Conservation (phyloP, 2,888 invertebrate genomes). For the Perizoma flavofasciatum region DNA sequence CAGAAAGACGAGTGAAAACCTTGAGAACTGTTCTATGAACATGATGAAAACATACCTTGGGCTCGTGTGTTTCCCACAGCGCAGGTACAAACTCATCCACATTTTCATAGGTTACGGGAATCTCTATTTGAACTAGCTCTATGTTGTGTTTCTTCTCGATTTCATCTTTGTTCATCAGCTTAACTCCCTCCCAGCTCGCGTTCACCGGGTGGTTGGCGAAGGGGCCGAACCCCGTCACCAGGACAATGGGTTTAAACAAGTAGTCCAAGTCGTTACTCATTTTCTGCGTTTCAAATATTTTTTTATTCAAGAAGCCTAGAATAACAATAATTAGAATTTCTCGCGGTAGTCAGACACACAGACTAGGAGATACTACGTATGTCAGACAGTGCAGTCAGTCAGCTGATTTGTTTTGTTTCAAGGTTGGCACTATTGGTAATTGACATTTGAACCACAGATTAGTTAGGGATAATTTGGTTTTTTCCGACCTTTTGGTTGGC, state of each 20-base stretch:
- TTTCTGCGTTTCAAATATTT: constrained; percentile 11
- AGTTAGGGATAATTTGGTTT: constrained; percentile 5
- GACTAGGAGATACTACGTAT: no score
- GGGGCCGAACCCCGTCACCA: constrained; percentile 92
- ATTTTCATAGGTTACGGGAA: constrained; percentile 89
- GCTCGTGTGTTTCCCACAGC: constrained; percentile 88
- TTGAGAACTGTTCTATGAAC: not conserved
- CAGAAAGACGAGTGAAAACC: no score
- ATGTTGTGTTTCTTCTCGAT: constrained; percentile 72
- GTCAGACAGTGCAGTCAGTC: constrained; percentile 39
- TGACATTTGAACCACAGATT: not conserved
- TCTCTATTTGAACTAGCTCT: constrained; percentile 79
- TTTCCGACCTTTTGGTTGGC: no score
- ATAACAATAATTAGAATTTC: not conserved
- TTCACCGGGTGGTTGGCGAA: constrained; percentile 88
- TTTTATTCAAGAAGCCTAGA: constrained; percentile 4
- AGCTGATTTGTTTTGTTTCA: constrained; percentile 50
- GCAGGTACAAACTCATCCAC: constrained; percentile 86
- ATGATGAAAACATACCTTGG: constrained; percentile 81
- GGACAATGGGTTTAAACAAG: constrained; percentile 69
- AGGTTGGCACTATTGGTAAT: constrained; percentile 42
- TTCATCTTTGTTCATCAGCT: constrained; percentile 81
- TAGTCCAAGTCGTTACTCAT: constrained; percentile 58
- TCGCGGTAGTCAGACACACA: not conserved
- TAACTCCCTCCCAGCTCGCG: constrained; percentile 93